These are phyloP conservation scores for Heteractis magnifica DNA, from an alignment of 92 coral and sea anemone genomes.

Conservation along the genomic window DNA sequence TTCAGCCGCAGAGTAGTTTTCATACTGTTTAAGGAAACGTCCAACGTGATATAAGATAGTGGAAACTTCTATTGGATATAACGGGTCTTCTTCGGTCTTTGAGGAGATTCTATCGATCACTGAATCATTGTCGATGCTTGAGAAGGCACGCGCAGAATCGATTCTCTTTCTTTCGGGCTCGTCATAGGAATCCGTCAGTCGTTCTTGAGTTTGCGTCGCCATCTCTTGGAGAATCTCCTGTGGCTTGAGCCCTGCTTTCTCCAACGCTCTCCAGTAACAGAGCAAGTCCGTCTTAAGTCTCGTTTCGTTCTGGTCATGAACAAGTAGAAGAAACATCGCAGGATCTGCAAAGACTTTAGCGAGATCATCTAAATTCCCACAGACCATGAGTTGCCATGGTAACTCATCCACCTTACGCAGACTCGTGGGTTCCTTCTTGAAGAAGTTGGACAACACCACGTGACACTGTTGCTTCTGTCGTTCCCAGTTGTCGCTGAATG, in stretches of 20 bases:
- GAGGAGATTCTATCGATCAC: slow-evolving; percentile 49
- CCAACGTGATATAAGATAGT: slow-evolving; percentile 59
- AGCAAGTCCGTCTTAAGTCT: slow-evolving; percentile 58
- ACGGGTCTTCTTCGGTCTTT: slow-evolving; percentile 41
- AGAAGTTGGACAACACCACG: slow-evolving; percentile 77
- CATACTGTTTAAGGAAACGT: slow-evolving; percentile 60
- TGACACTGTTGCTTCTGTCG: slow-evolving; percentile 94
- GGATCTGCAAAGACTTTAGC: slow-evolving; percentile 59
- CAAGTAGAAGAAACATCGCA: slow-evolving; percentile 59
- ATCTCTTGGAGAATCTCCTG: slow-evolving; percentile 60
- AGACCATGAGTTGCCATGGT: slow-evolving; percentile 89
- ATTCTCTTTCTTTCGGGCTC: slow-evolving; percentile 11
- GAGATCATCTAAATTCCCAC: slow-evolving; percentile 69
- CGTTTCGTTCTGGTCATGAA: slow-evolving; percentile 38
- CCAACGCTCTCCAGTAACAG: slow-evolving; percentile 70
- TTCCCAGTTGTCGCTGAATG: slow-evolving; percentile 89
- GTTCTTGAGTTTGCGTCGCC: slow-evolving; percentile 47
- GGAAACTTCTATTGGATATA: slow-evolving; percentile 69
- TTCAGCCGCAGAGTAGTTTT: slow-evolving; percentile 65
- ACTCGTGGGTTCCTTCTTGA: slow-evolving; percentile 55
- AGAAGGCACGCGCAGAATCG: slow-evolving; percentile 38
- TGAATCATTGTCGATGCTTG: slow-evolving; percentile 35
- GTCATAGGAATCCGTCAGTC: slow-evolving; percentile 36
- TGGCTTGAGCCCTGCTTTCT: slow-evolving; percentile 44
- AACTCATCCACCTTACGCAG: slow-evolving; percentile 79